These are phyloP conservation scores for Ceyx erithaca DNA, from an alignment of 2,797 vertebrate genomes.

Conservation along the genomic window DNA sequence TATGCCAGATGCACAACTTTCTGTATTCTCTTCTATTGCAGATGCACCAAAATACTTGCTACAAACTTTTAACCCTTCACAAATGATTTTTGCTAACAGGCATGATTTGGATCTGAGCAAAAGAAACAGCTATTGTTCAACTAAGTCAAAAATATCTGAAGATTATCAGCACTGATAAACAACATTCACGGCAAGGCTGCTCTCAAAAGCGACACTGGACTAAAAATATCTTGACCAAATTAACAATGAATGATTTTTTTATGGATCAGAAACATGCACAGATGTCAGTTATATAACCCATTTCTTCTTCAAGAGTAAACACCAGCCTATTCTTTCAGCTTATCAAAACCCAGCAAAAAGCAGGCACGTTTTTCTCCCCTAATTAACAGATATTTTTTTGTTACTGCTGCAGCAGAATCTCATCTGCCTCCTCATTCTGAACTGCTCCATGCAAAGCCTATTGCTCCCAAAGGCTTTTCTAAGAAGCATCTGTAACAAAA, in stretches of 20 bases:
- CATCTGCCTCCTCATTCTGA: conserved; percentile 4
- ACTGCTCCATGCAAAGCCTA: conserved; percentile 27
- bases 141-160: neutral
- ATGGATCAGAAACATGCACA: conserved; percentile 26
- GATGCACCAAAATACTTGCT: neutral
- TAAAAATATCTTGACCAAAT: conserved; percentile 28
- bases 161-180: neutral
- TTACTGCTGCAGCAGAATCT: neutral
- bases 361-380: neutral
- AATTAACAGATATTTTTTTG: conserved; percentile 33
- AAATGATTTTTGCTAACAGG: neutral
- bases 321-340: conserved; percentile 7
- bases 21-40: neutral
- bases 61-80: conserved; percentile 36
- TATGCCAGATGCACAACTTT: conserved; percentile 54
- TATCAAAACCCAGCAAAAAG: neutral
- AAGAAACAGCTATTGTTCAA: neutral
- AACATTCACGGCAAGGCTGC: neutral
- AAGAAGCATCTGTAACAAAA: conserved; percentile 34
- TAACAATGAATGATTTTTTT: conserved; percentile 27
- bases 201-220: neutral
- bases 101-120: neutral
- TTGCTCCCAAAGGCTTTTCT: conserved; percentile 51
- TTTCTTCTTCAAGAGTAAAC: conserved; percentile 35
- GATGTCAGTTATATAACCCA: conserved; percentile 44